Percentiles rank a stretch among this genome's conserved stretches.
These are phyloP conservation scores for Ips typographus DNA, from an alignment of 1,140 invertebrate species.

Conservation along the genomic window DNA sequence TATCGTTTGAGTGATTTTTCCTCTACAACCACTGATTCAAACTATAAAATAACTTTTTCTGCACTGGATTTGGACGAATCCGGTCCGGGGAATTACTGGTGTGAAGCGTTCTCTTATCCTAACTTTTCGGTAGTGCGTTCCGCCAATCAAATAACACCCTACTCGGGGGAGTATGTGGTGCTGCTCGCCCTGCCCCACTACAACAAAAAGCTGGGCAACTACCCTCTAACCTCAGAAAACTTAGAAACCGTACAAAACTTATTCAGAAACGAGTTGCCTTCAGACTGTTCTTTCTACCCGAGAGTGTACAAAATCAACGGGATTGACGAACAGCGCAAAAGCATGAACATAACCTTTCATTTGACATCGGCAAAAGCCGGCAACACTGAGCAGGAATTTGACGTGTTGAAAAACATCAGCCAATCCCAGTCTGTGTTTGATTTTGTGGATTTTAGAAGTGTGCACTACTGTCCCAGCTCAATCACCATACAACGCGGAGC, in stretches of 20 bases:
- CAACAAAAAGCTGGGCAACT: slow-evolving; percentile 6
- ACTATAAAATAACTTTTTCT: slow-evolving; percentile 2
- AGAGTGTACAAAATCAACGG: slow-evolving; percentile 33
- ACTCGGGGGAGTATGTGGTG: slow-evolving; percentile 28
- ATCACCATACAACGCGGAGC: not conserved
- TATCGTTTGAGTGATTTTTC: slow-evolving; percentile 16
- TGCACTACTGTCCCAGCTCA: slow-evolving; percentile 19
- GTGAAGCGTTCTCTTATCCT: slow-evolving; percentile 38
- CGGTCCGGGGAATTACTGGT: slow-evolving; percentile 37
- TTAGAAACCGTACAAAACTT: slow-evolving; percentile 26
- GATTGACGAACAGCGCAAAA: slow-evolving; percentile 22
- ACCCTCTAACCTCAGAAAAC: slow-evolving; percentile 24
- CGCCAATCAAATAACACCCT: slow-evolving; percentile 15
- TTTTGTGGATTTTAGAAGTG: slow-evolving; percentile 28
- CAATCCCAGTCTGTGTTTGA: slow-evolving; percentile 20
- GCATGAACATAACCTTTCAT: slow-evolving; percentile 34
- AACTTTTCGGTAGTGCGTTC: slow-evolving; percentile 13
- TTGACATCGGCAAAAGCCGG: slow-evolving; percentile 22
- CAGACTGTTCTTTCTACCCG: slow-evolving; percentile 20
- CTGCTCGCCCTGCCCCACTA: slow-evolving; percentile 22
- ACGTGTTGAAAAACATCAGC: slow-evolving; percentile 11
- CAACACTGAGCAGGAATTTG: slow-evolving; percentile 16
- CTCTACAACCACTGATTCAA: not conserved
- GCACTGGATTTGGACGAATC: slow-evolving; percentile 16
- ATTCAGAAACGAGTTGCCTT: slow-evolving; percentile 17